Percentiles rank a stretch among this genome's conserved stretches.
Evolutionary conservation across 2,888 invertebrate species (phyloP).

Genomic region (Lumbricus terrestris): DNA sequence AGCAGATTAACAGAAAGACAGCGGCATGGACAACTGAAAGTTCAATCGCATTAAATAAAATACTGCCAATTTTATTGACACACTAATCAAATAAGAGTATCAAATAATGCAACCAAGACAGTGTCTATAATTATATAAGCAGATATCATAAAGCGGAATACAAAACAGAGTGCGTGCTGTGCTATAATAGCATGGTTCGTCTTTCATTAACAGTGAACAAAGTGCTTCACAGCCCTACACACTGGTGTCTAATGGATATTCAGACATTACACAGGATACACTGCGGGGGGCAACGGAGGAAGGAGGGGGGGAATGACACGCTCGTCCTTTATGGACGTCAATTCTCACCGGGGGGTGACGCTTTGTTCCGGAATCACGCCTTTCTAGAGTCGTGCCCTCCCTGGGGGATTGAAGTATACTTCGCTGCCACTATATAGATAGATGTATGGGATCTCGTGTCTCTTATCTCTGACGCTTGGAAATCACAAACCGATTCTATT

Average conservation of each 20-base stretch:
- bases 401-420: background rate
- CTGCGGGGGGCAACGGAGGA: background rate
- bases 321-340: background rate
- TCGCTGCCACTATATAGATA: background rate
- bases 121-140: background rate
- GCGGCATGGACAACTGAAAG: background rate
- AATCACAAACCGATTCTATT: background rate
- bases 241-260: background rate
- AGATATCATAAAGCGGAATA: background rate
- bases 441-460: background rate
- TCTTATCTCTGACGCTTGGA: background rate
- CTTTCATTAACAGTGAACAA: background rate
- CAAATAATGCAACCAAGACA: background rate
- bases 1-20: background rate
- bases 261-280: background rate
- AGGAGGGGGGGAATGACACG: background rate
- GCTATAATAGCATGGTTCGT: background rate
- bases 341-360: background rate
- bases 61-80: background rate
- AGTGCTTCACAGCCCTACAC: background rate
- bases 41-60: background rate
- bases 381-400: background rate
- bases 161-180: background rate
- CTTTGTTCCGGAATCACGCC: background rate
- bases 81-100: background rate